These are phyloP conservation scores for Hyposoter didymator DNA, from an alignment of 2,888 invertebrate genomes.

Conservation along the genomic window DNA sequence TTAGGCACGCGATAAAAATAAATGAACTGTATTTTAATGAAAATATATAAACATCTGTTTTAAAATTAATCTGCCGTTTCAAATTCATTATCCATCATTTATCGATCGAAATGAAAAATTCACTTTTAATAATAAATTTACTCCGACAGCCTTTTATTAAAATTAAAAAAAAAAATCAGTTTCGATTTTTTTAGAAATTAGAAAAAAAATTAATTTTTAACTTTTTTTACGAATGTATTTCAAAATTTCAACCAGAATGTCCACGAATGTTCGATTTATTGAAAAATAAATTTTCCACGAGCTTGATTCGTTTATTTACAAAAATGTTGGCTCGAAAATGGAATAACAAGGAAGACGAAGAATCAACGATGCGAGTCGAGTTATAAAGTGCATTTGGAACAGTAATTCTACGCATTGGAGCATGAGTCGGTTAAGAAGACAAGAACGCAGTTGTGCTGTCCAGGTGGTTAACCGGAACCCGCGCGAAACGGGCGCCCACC, in stretches of 20 bases:
- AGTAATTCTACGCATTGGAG: conserved; percentile 5
- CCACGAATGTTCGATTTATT: neutral
- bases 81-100: too few species aligned
- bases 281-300: neutral
- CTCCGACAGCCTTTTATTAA: neutral
- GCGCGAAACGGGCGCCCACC: conserved; percentile 64
- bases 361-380: neutral
- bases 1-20: neutral
- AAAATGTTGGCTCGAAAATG: neutral
- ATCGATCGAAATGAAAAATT: neutral
- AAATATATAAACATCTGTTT: neutral
- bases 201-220: too few species aligned
- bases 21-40: neutral
- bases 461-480: conserved; percentile 70
- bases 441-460: conserved; percentile 57
- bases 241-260: too few species aligned
- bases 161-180: neutral
- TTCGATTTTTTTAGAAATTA: too few species aligned
- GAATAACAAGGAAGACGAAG: neutral
- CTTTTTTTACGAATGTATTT: too few species aligned
- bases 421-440: conserved; percentile 27
- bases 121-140: neutral
- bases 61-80: neutral
- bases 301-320: neutral
- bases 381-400: conserved; percentile 1